Evolutionary conservation across 2,888 invertebrate species (phyloP).

Genomic region (Geophilus truncorum): DNA sequence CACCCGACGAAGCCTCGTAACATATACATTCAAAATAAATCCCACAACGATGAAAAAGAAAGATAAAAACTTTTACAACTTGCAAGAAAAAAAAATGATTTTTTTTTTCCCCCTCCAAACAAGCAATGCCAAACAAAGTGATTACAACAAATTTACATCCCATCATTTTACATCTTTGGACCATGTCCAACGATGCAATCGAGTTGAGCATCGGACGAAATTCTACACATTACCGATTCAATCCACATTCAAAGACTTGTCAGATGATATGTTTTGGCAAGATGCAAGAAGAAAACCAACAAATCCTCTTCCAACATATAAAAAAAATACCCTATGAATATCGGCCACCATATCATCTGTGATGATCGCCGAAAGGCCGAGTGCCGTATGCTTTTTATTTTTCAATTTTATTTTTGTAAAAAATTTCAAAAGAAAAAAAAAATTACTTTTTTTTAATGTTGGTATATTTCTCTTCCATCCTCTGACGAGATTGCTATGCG

Average conservation of each 20-base stretch:
- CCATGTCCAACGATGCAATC: background rate
- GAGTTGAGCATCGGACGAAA: background rate
- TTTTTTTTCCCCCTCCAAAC: background rate
- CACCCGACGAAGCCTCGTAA: no score
- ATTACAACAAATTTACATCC: background rate
- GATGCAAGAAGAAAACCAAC: constrained; percentile 12
- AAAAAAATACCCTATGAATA: background rate
- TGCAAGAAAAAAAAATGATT: background rate
- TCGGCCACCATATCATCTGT: background rate
- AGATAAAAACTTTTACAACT: background rate
- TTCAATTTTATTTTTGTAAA: background rate
- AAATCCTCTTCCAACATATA: background rate
- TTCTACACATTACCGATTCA: background rate
- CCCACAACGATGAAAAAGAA: background rate
- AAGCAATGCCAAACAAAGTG: background rate
- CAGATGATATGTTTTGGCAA: constrained; percentile 20
- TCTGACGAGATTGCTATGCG: constrained; percentile 26
- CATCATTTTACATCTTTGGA: constrained; percentile 5
- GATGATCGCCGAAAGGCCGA: background rate
- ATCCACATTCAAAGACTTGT: background rate
- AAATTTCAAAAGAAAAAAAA: background rate
- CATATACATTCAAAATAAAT: background rate
- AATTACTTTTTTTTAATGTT: constrained; percentile 19
- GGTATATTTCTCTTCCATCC: background rate
- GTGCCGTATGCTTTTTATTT: background rate